Evolutionary conservation across 2,113 vertebrate species (phyloP), one percentile per base, ranked within the genome.

Genomic region (Leiothrix lutea): DNA sequence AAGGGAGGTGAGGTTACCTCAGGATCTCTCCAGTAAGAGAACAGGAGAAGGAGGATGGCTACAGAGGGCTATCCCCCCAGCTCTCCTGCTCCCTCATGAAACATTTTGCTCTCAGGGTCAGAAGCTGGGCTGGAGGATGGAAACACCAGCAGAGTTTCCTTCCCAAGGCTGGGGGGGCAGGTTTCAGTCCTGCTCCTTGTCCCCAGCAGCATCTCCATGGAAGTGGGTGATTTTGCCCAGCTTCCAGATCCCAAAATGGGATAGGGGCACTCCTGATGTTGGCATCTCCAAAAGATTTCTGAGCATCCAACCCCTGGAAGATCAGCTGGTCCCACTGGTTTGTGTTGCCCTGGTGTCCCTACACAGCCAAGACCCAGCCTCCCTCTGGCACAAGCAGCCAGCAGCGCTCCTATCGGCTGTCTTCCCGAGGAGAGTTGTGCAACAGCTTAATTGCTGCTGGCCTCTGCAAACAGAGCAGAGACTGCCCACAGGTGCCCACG

Each of bases 381-480:
- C 71, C 33, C 38, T 50, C 57, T 62, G 75, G 57, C 65, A 51
- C 20, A 5, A n/a, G 45, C 48, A 20, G 40, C 16, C 29, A 28
- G 45, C 45, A 44, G 53, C 0, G 0, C 58, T 88, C 2, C 0
- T 24, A 42, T 61, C 75, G 20, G 0, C 29, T 8, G 9, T 47
- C 79, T 70, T 38, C 58, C 47, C 36, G 50, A 31, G 44, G 21
- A 62, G 62, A 50, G 45, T 73, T 94, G 91, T 73, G 78, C 90
- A 93, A 95, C 8, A 8, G 7, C 54, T 50, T 23, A n/a, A 51
- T 66, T 50, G 80, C 82, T 58, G 77, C 48, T 67, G 81, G 84
- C 78, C 70, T 58, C 61, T 42, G 79, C 66, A 62, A 92, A 45
- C 14, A 57, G 5, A 2, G 65, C 84, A 70, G 14, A 38, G 71